Conservation (phyloP, 2,113 vertebrate genomes). For the Ageneiosus marmoratus region DNA sequence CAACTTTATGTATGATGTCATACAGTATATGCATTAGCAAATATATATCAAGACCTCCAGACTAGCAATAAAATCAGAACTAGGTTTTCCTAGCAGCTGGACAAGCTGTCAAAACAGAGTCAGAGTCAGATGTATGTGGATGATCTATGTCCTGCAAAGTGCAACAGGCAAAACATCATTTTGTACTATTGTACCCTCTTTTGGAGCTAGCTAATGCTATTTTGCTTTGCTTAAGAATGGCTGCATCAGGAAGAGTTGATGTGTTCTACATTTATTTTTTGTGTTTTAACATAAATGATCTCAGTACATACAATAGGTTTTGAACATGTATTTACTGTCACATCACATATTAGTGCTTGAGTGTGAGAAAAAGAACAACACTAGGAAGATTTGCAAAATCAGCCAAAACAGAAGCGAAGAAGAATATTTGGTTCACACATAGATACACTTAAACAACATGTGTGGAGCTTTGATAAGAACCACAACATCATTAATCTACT, state of each 20-base stretch:
- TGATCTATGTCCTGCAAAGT: background rate
- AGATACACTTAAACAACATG: constrained; percentile 1
- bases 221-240: background rate
- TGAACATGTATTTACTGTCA: background rate
- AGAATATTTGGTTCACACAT: background rate
- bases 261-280: background rate
- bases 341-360: background rate
- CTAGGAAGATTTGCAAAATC: background rate
- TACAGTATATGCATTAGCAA: background rate
- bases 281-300: background rate
- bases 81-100: background rate
- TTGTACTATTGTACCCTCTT: background rate
- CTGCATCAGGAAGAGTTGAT: background rate
- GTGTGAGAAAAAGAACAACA: background rate
- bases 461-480: constrained; percentile 31
- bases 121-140: background rate
- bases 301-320: background rate
- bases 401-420: background rate
- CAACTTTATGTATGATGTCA: background rate
- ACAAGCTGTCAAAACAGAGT: background rate
- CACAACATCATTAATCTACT: constrained; percentile 13
- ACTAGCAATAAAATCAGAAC: background rate
- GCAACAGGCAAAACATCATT: background rate
- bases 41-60: background rate
- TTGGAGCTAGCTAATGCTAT: background rate